Evolutionary conservation across 2,113 vertebrate species (phyloP), one percentile per base, ranked within the genome.

Genomic region (Synodontis membranacea): DNA sequence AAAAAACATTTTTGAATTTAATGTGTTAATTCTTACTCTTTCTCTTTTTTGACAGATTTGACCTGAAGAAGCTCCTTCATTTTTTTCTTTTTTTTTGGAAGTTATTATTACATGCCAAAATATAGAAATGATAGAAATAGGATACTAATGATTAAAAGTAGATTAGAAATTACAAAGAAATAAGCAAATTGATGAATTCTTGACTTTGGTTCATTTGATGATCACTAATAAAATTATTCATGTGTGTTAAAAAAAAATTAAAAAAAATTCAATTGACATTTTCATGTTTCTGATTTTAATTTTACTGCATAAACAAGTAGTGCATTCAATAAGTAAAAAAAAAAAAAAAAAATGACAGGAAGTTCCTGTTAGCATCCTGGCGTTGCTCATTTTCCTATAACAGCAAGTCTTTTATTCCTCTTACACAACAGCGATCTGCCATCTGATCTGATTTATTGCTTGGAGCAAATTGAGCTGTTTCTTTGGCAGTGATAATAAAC

Each of bases 31-130:
- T 21, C 2, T 58, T 0, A 58, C 28, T 76, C 17, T 79, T 54
- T 79, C 76, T 79, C 42, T 75, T 78, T 86, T 23, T 76, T 83
- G 2, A 66, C 58, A 85, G 79, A 14, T n/a, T 34, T 54, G 44
- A 62, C 52, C 11, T 25, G 37, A 52, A 83, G 25, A 48, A 8
- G 72, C 75, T 52, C 2, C n/a, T 34, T 25, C 2, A 23, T 58
- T 17, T 58, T 64, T 28, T 34, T 25, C 2, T 23, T 58, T 17
- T 58, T 64, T 28, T 44, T 28, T 39, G 23, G 6, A 85, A 44
- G 54, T 56, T 11, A 14, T 17, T 44, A 12, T 84, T 56, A 3
- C 2, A 42, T 28, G 5, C 23, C 2, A 17, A 25, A 46, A 50
- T 31, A 4, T 25, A 42, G 5, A 85, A 64, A 85, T 62, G 5